Conservation (phyloP, 2,888 invertebrate genomes). For the Dendrolimus houi region DNA sequence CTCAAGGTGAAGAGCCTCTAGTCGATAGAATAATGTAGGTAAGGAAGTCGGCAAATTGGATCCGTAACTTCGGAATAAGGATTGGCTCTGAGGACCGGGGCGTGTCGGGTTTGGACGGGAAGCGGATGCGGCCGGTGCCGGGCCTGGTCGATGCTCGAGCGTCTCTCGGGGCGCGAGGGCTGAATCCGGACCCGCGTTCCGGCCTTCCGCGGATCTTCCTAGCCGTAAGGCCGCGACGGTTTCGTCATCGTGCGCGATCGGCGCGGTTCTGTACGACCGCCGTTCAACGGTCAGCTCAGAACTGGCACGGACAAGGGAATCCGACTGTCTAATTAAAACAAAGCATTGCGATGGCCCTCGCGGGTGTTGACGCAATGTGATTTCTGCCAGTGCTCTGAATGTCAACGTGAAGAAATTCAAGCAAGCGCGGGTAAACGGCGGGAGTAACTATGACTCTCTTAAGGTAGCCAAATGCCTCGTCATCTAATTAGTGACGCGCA, state of each 20-base stretch:
- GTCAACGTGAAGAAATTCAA: conserved; percentile 82
- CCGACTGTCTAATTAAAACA: conserved; percentile 83
- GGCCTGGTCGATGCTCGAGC: conserved; percentile 10
- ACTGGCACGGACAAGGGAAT: conserved; percentile 80
- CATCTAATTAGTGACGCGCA: conserved; percentile 79
- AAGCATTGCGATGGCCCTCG: conserved; percentile 81
- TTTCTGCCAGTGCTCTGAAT: conserved; percentile 80
- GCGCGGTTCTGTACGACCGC: conserved; percentile 22
- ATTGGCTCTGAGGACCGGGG: conserved; percentile 84
- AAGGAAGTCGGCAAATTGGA: conserved; percentile 83
- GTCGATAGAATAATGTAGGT: conserved; percentile 79
- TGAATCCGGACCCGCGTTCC: conserved; percentile 30
- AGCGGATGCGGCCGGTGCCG: conserved; percentile 22
- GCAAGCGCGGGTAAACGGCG: conserved; percentile 78
- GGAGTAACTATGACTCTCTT: conserved; percentile 55
- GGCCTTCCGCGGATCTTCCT: conserved; percentile 13
- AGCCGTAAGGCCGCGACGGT: conserved; percentile 27
- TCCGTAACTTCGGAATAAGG: conserved; percentile 81
- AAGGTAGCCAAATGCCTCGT: conserved; percentile 76
- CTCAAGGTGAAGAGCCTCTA: conserved; percentile 83
- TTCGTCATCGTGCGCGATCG: conserved; percentile 27
- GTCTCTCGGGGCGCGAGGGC: conserved; percentile 29
- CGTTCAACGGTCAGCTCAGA: conserved; percentile 74
- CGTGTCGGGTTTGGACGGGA: conserved; percentile 72
- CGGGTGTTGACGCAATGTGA: conserved; percentile 80